phyloP scores from a whole-genome alignment of 1,140 invertebrate species.

The Cotesia typhae region DNA sequence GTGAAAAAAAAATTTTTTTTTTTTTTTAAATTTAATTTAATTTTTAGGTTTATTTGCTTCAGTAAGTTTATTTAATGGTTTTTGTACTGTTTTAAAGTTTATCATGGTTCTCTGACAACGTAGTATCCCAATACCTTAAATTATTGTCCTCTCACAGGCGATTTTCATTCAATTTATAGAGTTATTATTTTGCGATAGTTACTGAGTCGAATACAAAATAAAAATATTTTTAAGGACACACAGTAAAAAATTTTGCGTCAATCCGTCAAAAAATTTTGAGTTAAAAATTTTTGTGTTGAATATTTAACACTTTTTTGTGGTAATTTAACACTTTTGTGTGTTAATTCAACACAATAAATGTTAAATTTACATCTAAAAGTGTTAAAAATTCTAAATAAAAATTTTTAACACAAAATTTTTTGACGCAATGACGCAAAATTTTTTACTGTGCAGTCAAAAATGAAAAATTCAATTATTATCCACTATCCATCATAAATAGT shows the following conservation, averaged over 20 bases:
- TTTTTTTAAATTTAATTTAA: not conserved
- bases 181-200: not conserved
- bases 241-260: no score
- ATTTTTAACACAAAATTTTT: no score
- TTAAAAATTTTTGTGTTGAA: no score
- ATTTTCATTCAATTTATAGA: not conserved
- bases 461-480: no score
- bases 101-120: not conserved
- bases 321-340: no score
- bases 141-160: slow-evolving; percentile 43
- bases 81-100: slow-evolving; percentile 32
- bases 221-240: not conserved
- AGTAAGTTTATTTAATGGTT: not conserved
- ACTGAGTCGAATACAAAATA: not conserved
- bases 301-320: no score
- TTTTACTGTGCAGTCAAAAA: not conserved
- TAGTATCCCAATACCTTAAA: slow-evolving; percentile 26
- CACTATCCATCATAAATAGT: no score
- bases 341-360: no score
- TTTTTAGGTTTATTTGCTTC: not conserved
- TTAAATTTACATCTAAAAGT: no score
- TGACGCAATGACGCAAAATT: no score
- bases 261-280: no score
- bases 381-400: no score
- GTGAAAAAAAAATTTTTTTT: not conserved